Evolutionary conservation across 2,797 vertebrate genomes (phyloP).

Genomic region (Platyrinchus mystaceus): DNA sequence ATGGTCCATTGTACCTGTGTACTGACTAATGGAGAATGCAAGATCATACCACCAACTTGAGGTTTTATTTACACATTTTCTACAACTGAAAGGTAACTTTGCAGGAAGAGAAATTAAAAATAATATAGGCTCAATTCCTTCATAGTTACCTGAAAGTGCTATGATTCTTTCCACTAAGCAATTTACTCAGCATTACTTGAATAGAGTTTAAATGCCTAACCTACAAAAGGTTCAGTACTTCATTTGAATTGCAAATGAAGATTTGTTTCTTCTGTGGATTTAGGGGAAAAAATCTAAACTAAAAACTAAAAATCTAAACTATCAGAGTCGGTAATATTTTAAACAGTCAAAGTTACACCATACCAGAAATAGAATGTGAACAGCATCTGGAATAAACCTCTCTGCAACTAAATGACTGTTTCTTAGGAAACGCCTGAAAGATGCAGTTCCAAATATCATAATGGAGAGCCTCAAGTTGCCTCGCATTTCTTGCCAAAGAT

Average conservation of each 20-base stretch:
- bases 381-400: not conserved
- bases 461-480: not conserved
- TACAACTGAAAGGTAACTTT: not conserved
- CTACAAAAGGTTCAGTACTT: not conserved
- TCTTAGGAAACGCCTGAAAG: not conserved
- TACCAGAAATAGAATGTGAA: not conserved
- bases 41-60: not conserved
- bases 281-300: not conserved
- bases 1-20: not conserved
- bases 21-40: not conserved
- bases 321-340: not conserved
- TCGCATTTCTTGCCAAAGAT: not conserved
- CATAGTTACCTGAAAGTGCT: not conserved
- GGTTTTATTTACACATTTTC: not conserved
- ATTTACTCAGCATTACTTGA: not conserved
- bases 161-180: not conserved
- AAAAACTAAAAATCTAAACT: not conserved
- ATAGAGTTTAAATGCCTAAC: not conserved
- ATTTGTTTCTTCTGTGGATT: not conserved
- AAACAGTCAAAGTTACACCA: not conserved
- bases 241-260: not conserved
- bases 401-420: not conserved
- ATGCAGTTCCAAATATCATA: not conserved
- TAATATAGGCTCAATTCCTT: not conserved
- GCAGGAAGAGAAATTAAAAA: not conserved